phyloP scores from a whole-genome alignment of 1,140 invertebrate genomes.

The Watersipora subatra region DNA sequence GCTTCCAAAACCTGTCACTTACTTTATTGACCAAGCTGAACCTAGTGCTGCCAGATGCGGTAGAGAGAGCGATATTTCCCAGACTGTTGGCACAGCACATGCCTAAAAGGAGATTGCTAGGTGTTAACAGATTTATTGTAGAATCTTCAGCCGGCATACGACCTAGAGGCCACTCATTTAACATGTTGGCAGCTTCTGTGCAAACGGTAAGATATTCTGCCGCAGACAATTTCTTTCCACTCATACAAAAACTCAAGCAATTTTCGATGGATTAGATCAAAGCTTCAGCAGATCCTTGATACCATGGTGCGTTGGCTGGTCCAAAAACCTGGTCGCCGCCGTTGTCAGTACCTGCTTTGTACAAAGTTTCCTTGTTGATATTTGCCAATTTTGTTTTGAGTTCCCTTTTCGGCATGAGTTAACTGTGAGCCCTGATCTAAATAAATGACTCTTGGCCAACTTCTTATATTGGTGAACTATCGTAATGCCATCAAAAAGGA shows the following conservation, averaged over 20 bases:
- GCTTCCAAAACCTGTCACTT: slow-evolving; percentile 3
- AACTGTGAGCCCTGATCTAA: neutral
- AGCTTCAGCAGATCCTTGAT: neutral
- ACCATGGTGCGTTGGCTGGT: neutral
- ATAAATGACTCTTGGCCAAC: slow-evolving; percentile 2
- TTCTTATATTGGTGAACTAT: neutral
- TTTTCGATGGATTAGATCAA: neutral
- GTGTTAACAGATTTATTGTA: neutral
- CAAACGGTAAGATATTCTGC: neutral
- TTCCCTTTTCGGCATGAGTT: neutral
- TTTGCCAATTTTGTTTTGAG: neutral
- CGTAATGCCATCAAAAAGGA: slow-evolving; percentile 1
- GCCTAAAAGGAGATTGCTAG: neutral
- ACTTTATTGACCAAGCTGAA: neutral
- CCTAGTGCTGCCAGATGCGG: neutral
- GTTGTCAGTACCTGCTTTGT: neutral
- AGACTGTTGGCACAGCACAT: neutral
- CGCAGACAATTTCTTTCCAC: neutral
- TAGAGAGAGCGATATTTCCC: neutral
- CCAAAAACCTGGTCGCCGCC: neutral
- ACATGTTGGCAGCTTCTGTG: neutral
- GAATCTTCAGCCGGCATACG: neutral
- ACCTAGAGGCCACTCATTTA: neutral
- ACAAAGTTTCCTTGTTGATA: neutral
- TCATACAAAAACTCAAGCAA: neutral